A percentile compares a stretch with the other conserved stretches of the same genome.
Conservation (phyloP, 1,140 invertebrate genomes). For the Saccostrea cuccullata region DNA sequence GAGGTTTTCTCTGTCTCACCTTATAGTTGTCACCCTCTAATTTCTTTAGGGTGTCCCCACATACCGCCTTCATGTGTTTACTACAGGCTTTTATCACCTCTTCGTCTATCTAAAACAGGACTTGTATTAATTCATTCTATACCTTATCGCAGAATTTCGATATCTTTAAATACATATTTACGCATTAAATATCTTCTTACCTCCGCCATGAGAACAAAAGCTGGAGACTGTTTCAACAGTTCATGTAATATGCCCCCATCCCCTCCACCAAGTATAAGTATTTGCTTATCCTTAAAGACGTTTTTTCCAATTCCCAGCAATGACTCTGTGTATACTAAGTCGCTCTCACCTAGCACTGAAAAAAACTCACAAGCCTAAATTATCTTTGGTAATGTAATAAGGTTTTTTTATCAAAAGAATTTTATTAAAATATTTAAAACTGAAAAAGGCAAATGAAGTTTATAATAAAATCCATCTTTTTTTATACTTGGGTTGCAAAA, state of each 20-base stretch:
- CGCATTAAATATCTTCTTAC: constrained; percentile 73
- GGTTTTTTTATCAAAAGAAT: too few species aligned
- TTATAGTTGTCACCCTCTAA: background rate
- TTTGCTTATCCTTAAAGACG: constrained; percentile 91
- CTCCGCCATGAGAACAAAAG: constrained; percentile 94
- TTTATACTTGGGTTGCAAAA: too few species aligned
- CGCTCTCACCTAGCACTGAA: constrained; percentile 93
- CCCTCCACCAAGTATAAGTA: constrained; percentile 94
- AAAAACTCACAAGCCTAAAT: background rate
- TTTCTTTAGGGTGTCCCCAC: constrained; percentile 11
- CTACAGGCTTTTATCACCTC: constrained; percentile 36
- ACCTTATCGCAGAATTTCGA: too few species aligned
- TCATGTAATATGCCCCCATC: constrained; percentile 95
- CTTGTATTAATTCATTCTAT: too few species aligned
- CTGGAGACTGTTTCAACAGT: constrained; percentile 92
- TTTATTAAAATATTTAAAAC: too few species aligned
- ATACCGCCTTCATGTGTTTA: constrained; percentile 1
- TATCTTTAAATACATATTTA: too few species aligned
- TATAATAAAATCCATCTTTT: too few species aligned
- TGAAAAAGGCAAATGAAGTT: too few species aligned
- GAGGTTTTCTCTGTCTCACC: too few species aligned
- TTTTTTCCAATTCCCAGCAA: constrained; percentile 90
- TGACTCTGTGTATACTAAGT: constrained; percentile 94
- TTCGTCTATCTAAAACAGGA: constrained; percentile 22
- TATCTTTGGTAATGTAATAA: too few species aligned